phyloP scores from a whole-genome alignment of 53 echinoderm and acorn worm species.

The Henricia sp. region DNA sequence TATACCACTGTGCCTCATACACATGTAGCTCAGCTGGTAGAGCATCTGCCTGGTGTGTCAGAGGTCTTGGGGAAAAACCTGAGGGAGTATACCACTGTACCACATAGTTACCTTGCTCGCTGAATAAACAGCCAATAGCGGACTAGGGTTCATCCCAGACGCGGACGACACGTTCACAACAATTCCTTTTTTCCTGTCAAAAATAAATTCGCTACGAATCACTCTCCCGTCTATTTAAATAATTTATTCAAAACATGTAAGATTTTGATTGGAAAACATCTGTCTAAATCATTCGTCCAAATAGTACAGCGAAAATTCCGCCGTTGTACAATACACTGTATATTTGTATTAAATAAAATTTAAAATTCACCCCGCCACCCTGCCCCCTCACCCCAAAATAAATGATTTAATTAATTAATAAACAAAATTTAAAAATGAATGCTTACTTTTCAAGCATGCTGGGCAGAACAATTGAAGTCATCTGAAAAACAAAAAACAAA shows the following conservation, averaged over 20 bases:
- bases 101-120: constrained; percentile 76
- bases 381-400: no score
- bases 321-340: neutral
- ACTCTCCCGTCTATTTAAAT: no score
- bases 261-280: no score
- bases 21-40: no score
- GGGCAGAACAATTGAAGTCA: constrained; percentile 82
- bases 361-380: no score
- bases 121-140: constrained; percentile 85
- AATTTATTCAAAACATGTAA: no score
- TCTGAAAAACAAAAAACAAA: constrained; percentile 41
- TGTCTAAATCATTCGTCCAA: no score
- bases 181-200: constrained; percentile 80
- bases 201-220: neutral
- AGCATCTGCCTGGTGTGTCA: no score
- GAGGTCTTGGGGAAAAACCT: no score
- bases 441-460: constrained; percentile 91
- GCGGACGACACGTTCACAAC: constrained; percentile 90
- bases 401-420: neutral
- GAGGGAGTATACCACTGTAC: no score
- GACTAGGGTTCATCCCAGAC: constrained; percentile 82
- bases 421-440: neutral
- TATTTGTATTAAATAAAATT: neutral
- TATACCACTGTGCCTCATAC: no score
- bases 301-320: neutral